These are phyloP conservation scores for Pseudomugil gertrudae DNA, from an alignment of 2,797 vertebrate species.

Conservation along the genomic window DNA sequence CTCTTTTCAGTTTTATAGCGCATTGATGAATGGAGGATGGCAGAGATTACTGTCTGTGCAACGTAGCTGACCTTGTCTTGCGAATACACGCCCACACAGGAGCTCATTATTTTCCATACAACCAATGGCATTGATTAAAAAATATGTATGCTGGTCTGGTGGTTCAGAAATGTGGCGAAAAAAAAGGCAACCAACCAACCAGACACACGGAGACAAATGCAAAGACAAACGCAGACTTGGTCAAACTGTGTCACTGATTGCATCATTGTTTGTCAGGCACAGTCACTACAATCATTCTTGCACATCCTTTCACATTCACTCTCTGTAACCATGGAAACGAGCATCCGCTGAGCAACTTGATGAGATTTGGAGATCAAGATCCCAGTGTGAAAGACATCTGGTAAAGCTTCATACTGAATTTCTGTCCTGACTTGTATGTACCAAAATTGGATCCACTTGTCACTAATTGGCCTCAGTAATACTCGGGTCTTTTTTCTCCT, in stretches of 20 bases:
- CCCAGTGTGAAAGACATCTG: conserved; percentile 33
- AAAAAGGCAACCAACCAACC: not conserved
- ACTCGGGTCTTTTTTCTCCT: conserved; percentile 9
- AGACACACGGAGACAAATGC: conserved; percentile 3
- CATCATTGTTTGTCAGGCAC: conserved; percentile 57
- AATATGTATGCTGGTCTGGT: conserved; percentile 15
- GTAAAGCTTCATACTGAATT: not conserved
- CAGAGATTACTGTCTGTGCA: conserved; percentile 15
- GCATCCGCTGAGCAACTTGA: conserved; percentile 42
- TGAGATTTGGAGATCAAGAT: conserved; percentile 43
- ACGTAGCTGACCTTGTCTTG: conserved; percentile 36
- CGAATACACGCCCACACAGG: conserved; percentile 9
- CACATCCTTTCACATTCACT: conserved; percentile 53
- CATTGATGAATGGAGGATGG: conserved; percentile 23
- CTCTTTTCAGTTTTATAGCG: conserved; percentile 20
- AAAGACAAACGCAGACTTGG: conserved; percentile 8
- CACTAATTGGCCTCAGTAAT: conserved; percentile 3
- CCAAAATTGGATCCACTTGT: conserved; percentile 14
- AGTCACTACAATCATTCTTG: conserved; percentile 49
- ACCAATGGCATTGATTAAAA: conserved; percentile 19
- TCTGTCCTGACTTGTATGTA: conserved; percentile 13
- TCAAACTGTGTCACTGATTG: conserved; percentile 43
- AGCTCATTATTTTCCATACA: conserved; percentile 18
- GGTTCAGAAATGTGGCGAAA: conserved; percentile 14
- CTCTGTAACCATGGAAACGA: conserved; percentile 73